Evolutionary conservation across 2,888 invertebrate genomes (phyloP), one percentile per base, ranked within the genome.

Genomic region (Euzophera pinguis): DNA sequence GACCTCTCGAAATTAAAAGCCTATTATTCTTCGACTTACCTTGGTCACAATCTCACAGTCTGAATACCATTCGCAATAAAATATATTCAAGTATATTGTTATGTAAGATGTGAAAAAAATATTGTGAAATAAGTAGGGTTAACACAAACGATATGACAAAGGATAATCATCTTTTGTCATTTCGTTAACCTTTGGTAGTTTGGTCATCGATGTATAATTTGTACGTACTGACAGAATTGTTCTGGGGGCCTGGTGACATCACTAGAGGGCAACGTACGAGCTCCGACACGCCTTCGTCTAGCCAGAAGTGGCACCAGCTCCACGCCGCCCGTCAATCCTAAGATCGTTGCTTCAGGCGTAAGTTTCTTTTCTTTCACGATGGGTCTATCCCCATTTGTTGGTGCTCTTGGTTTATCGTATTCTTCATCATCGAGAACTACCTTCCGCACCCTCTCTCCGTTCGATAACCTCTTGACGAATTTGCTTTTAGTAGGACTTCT

Each of bases 301-400:
- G 95, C 94, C 59, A 96, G 79, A 48, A 96, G 82, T 1, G 95
- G 94, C 52, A 95, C 96, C 69, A 96, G 85, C 80, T 96, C 96
- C 48, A 95, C 92, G 16, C 95, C 95, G 14, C 93, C 93, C 1
- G 92, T 93, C 57, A 91, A 69, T 56, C 81, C 75, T 14, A 89
- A 60, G 50, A 90, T 84, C 13, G 77, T 67, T 9, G 75, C 73
- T 56, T 90, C 90, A 13, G 90, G 88, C 3, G 90, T 90, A 12
- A 63, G 64, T 48, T 86, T 83, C 56, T 81, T 81, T 45, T 78
- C 76, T 16, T 53, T 60, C 12, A 53, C 54, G 52, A 56, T 62
- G 1, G 55, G 47, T 17, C 49, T 52, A 22, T 62, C 54, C 6
- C 38, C 63, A 53, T 58, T 57, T 41, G 57, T 56, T 6, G 55